phyloP scores from a whole-genome alignment of 30 jellyfish, hydroid and myxozoan species.

The Cassiopea andromeda region DNA sequence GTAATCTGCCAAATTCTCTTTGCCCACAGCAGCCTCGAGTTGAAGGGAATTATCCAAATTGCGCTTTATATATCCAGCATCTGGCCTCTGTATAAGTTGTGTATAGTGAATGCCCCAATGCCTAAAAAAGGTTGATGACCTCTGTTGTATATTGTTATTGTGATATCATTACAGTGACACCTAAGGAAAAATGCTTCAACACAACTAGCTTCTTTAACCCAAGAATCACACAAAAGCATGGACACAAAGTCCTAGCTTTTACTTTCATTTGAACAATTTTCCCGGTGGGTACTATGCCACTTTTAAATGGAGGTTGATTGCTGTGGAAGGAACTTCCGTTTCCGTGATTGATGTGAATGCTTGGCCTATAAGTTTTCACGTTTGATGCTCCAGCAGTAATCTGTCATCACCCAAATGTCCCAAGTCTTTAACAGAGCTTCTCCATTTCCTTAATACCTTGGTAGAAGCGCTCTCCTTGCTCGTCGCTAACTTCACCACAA shows the following conservation, averaged over 20 bases:
- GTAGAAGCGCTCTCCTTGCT: constrained; percentile 21
- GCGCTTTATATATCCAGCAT: too few species aligned
- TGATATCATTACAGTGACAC: neutral
- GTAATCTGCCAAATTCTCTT: too few species aligned
- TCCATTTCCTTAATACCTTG: constrained; percentile 43
- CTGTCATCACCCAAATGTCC: constrained; percentile 39
- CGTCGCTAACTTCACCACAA: constrained; percentile 33
- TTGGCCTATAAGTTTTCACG: neutral
- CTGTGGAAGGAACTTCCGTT: constrained; percentile 36
- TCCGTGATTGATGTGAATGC: constrained; percentile 26
- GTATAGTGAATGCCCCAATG: too few species aligned
- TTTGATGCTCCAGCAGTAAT: constrained; percentile 27
- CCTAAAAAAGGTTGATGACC: too few species aligned
- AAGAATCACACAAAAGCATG: neutral
- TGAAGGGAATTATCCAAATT: too few species aligned
- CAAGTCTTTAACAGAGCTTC: constrained; percentile 29
- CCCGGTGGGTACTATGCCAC: neutral
- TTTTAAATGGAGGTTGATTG: neutral
- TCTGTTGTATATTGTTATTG: too few species aligned
- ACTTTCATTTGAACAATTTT: neutral
- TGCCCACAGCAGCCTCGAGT: too few species aligned
- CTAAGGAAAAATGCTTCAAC: neutral
- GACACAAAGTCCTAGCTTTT: neutral
- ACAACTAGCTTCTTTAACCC: neutral
- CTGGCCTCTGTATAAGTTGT: too few species aligned